Conservation (phyloP, 2,888 invertebrate genomes). For the Vesta saturnalis region DNA sequence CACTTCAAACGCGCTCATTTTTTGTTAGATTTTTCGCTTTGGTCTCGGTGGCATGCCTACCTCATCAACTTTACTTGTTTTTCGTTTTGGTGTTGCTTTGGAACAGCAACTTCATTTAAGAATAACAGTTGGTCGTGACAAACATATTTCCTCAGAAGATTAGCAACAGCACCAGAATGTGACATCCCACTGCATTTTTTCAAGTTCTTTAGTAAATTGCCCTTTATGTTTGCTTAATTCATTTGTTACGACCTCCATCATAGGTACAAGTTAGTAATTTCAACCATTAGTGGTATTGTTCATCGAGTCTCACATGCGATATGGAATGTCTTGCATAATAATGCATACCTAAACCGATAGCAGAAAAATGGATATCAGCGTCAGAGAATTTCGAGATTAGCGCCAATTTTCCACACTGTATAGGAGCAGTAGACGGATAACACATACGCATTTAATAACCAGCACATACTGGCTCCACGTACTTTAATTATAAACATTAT, state of each 20-base stretch:
- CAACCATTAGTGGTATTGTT: background rate
- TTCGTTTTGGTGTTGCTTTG: background rate
- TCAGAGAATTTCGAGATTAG: background rate
- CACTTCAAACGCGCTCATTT: slow-evolving; percentile 1
- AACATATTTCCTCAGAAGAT: slow-evolving; percentile 1
- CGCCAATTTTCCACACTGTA: slow-evolving; percentile 40
- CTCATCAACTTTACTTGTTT: slow-evolving; percentile 3
- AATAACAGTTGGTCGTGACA: background rate
- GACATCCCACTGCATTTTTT: slow-evolving; percentile 3
- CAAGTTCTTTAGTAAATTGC: background rate
- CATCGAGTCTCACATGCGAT: background rate
- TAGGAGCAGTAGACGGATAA: slow-evolving; percentile 49
- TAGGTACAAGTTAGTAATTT: background rate
- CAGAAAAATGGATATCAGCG: background rate
- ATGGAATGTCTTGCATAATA: background rate
- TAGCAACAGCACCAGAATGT: background rate
- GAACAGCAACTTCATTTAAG: background rate
- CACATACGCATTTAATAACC: slow-evolving; percentile 46
- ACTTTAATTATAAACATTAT: slow-evolving; percentile 45
- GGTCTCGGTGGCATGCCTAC: background rate
- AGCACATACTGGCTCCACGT: slow-evolving; percentile 42
- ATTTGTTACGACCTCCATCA: slow-evolving; percentile 4
- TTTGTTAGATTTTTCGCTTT: background rate
- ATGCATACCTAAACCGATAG: background rate
- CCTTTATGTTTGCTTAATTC: slow-evolving; percentile 2